Percentiles rank a stretch among this genome's conserved stretches.
Evolutionary conservation across 2,797 vertebrate genomes (phyloP).

Genomic region (Geotrypetes seraphini): DNA sequence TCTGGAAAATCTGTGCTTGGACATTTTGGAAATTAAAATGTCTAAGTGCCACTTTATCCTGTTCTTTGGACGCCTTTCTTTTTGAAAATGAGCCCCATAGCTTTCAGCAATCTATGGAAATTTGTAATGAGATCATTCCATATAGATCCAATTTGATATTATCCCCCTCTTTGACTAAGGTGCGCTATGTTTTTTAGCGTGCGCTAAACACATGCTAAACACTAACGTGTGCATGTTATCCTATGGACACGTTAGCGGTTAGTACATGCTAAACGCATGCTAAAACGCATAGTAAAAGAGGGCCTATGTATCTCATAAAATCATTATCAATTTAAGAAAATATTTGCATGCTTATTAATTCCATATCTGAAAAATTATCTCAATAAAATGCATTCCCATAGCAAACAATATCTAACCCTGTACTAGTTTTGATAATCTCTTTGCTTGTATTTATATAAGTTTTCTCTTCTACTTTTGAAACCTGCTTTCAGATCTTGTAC

Average conservation of each 20-base stretch:
- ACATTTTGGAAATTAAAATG: too few species aligned
- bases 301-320: slow-evolving; percentile 1
- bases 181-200: too few species aligned
- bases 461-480: slow-evolving; percentile 47
- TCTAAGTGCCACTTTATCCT: too few species aligned
- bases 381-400: slow-evolving; percentile 15
- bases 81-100: too few species aligned
- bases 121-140: background rate
- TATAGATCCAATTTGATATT: slow-evolving; percentile 1
- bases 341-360: slow-evolving; percentile 33
- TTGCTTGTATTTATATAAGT: slow-evolving; percentile 44
- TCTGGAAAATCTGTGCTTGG: too few species aligned
- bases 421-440: slow-evolving; percentile 49
- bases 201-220: too few species aligned
- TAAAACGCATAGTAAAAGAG: too few species aligned
- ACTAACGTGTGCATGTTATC: too few species aligned
- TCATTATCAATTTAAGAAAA: background rate
- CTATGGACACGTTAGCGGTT: too few species aligned
- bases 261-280: too few species aligned
- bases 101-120: background rate
- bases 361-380: slow-evolving; percentile 29
- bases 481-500: slow-evolving; percentile 47
- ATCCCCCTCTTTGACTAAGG: too few species aligned
- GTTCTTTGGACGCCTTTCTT: too few species aligned
- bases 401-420: slow-evolving; percentile 20